Evolutionary conservation across 2,113 vertebrate species (phyloP).

Genomic region (Puma concolor): DNA sequence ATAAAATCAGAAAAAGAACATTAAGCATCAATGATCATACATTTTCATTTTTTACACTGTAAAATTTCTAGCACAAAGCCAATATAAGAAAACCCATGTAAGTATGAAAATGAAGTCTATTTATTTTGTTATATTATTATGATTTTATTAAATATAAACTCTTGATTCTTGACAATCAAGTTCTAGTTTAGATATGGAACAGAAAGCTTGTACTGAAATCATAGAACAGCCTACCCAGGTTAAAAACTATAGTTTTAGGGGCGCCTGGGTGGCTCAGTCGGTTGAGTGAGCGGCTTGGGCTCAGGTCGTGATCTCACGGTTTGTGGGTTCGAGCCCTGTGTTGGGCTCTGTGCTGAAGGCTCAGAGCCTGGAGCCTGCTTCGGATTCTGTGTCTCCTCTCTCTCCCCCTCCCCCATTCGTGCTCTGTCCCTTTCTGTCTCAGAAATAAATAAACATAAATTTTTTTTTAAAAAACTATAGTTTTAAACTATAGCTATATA

Average conservation of each 20-base stretch:
- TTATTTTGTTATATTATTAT: neutral
- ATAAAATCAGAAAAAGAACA: neutral
- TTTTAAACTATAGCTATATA: neutral
- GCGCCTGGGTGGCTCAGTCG: no score
- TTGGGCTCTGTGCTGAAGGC: no score
- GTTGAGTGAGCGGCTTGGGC: no score
- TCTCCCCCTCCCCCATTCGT: no score
- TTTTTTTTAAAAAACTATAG: neutral
- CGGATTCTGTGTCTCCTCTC: no score
- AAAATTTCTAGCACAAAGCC: neutral
- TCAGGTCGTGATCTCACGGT: no score
- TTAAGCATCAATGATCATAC: neutral
- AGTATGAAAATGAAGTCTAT: neutral
- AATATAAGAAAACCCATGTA: neutral
- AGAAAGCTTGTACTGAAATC: neutral
- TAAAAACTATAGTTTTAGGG: neutral
- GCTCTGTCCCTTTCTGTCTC: no score
- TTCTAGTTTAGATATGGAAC: neutral
- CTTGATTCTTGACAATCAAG: neutral
- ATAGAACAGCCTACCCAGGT: neutral
- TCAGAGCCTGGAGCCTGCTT: no score
- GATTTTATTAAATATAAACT: neutral
- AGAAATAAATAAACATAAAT: no score
- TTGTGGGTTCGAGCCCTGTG: no score
- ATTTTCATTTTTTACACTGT: neutral